Conservation (phyloP, 2,113 vertebrate species). For the Percina caprodes region DNA sequence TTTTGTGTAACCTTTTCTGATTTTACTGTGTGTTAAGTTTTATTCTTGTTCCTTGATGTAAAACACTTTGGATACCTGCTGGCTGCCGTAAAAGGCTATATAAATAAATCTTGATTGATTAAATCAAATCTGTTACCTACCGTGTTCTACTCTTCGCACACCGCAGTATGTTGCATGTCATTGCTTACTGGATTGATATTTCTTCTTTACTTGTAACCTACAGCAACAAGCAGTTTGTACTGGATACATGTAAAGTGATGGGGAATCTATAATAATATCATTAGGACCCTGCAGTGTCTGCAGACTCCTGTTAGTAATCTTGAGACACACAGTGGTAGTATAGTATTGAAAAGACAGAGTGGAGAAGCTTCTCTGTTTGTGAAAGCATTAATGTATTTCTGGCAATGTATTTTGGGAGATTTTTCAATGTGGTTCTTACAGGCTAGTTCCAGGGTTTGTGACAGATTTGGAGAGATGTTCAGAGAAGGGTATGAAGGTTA, state of each 20-base stretch:
- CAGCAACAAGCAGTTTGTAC: neutral
- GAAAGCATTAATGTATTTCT: neutral
- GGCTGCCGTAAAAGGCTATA: no score
- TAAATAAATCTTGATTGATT: no score
- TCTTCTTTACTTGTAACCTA: neutral
- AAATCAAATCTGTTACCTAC: neutral
- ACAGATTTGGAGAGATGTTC: neutral
- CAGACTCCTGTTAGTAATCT: neutral
- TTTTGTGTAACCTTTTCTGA: no score
- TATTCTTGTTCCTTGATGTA: no score
- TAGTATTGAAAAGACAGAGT: neutral
- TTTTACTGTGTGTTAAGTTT: no score
- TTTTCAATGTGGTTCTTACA: neutral
- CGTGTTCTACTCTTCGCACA: neutral
- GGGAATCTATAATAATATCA: conserved; percentile 9
- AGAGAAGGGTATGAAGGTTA: neutral
- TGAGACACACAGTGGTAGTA: neutral
- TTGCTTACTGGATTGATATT: neutral
- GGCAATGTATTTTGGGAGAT: neutral
- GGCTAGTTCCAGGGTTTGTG: neutral
- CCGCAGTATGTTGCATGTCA: neutral
- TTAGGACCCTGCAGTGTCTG: neutral
- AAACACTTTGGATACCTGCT: no score
- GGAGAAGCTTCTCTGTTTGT: neutral
- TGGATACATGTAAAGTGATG: conserved; percentile 5